Evolutionary conservation across 2,113 vertebrate species (phyloP).

Genomic region (Hydrolagus affinis): DNA sequence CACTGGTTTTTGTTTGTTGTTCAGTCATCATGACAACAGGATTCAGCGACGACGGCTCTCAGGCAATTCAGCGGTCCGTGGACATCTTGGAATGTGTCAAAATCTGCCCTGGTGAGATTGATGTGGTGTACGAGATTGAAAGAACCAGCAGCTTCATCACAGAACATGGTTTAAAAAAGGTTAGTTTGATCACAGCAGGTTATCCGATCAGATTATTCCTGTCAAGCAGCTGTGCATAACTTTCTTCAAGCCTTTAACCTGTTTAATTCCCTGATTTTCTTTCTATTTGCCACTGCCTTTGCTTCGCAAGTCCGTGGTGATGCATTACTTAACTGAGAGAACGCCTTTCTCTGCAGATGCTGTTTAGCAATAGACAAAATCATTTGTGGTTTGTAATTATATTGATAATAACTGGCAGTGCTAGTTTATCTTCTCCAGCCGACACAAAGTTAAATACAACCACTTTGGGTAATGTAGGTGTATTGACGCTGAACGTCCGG

Average conservation of each 20-base stretch:
- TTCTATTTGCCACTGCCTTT: no score
- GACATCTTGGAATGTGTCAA: not conserved
- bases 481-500: no score
- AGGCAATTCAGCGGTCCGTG: conserved; percentile 43
- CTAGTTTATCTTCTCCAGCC: no score
- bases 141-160: conserved; percentile 44
- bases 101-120: conserved; percentile 36
- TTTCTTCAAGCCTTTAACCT: not conserved
- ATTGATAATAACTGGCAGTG: no score
- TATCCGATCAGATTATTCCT: not conserved
- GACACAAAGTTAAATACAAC: no score
- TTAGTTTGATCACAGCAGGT: conserved; percentile 32
- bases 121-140: conserved; percentile 52
- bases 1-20: not conserved
- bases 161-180: conserved; percentile 44
- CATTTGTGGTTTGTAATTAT: no score
- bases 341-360: no score
- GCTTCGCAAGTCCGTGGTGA: no score
- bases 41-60: conserved; percentile 56
- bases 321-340: no score
- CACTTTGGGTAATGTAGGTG: not conserved
- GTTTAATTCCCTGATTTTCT: no score
- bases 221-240: not conserved
- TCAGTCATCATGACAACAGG: conserved; percentile 46
- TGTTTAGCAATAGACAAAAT: no score